Evolutionary conservation across 1,140 invertebrate species (phyloP), one percentile per base, ranked within the genome.

Genomic region (Heliothis virescens): DNA sequence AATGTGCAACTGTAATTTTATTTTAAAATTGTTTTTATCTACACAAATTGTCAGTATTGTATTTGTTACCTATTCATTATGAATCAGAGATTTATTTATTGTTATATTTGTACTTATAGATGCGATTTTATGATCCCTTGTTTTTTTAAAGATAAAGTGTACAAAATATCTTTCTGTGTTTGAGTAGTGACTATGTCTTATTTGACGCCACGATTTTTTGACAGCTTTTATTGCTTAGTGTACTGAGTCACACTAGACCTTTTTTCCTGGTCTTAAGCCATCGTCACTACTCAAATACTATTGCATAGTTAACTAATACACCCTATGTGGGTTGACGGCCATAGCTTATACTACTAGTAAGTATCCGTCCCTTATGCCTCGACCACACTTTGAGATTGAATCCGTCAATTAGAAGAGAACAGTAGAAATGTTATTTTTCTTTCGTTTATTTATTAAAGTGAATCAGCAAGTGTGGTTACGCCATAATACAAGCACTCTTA

Each of bases 41-140:
- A 57, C 57, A 57, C 47, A 34, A 57, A 59, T 50, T 59, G 34
- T 59, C 57, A 60, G 41, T 75, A 75, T 60, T 75, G 57, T 75
- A 60, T 57, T 59, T 75, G 72, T 75, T 75, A 52, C 50, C 15
- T 75, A 10, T 50, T 62, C 47, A 60, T 60, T 62, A 62, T 62
- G 55, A 62, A 75, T 48, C 57, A 75, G 72, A 75, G 57, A 75
- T 75, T 75, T 75, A 75, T 62, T 75, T 75, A 62, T 75, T 75
- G 72, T 75, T 75, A 62, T 29, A 75, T 41, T 59, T 75, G 71
- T 75, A 75, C 72, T 52, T 62, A 75, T 55, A 29, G 13, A 72
- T 71, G 10, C 47, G 67, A 71, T 71, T 71, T 71, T 26, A 71
- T 71, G 18, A 48, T 48, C 13, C 41, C 16, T 41, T 67, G 16